These are phyloP conservation scores for Gryon sp. DNA, from an alignment of 1,140 invertebrate species.

Conservation along the genomic window DNA sequence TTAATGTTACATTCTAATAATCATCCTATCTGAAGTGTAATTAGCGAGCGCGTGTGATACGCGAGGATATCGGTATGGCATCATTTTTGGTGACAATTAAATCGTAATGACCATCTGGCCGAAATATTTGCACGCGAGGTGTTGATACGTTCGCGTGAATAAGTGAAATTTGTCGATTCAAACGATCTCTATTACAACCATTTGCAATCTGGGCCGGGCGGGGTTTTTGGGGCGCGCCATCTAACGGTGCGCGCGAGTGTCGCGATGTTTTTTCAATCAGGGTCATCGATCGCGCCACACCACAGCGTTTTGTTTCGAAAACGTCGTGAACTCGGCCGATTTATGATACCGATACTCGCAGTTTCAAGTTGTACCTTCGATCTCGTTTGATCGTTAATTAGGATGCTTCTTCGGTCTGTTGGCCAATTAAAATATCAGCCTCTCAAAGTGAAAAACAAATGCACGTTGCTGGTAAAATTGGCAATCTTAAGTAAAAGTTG, in stretches of 20 bases:
- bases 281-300: constrained; percentile 67
- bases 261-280: constrained; percentile 73
- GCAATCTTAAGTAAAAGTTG: too few relatives aligned
- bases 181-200: constrained; percentile 23
- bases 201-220: constrained; percentile 10
- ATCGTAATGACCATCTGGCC: constrained; percentile 35
- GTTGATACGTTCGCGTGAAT: constrained; percentile 14
- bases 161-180: constrained; percentile 31
- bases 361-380: constrained; percentile 39
- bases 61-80: neutral
- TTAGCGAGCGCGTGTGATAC: too few relatives aligned
- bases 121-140: constrained; percentile 19
- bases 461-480: neutral
- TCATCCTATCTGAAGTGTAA: constrained; percentile 31
- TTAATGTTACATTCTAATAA: constrained; percentile 24
- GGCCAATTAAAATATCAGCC: constrained; percentile 45
- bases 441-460: too few relatives aligned
- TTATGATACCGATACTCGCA: constrained; percentile 69
- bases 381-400: constrained; percentile 69
- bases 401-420: constrained; percentile 33
- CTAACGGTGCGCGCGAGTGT: constrained; percentile 72
- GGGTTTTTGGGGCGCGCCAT: constrained; percentile 41
- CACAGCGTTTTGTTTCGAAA: constrained; percentile 69
- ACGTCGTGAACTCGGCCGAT: constrained; percentile 50
- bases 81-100: constrained; percentile 47